Base-by-base conservation (phyloP, 2,888 invertebrate species). In the Thelaira solivaga region DNA sequence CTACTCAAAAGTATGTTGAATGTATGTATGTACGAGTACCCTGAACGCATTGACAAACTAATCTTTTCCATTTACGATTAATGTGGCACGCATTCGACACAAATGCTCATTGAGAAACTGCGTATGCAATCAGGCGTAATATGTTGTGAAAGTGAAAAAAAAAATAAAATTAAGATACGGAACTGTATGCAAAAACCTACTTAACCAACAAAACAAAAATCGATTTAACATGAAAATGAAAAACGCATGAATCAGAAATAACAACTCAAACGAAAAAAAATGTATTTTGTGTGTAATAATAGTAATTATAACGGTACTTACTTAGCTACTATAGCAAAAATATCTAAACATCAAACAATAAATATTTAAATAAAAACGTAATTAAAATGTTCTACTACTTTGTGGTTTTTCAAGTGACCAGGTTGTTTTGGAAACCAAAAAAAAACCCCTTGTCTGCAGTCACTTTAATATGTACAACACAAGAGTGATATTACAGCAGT, bases 371-470 rank as follows among this genome's bases (percentile, higher is more conserved):
- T 26, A 34, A 45, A 49, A 73, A 49, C 55, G 55, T 62, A 77
- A 77, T 73, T 73, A 62, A 47, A 62, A 80, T 73, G 69, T 76
- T 80, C 69, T 76, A 73, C 59, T 76, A 80, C 80, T 80, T 72
- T 76, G 76, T 74, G 80, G 80, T 55, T 76, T 62, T 61, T 69
- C 51, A 79, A 76, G 71, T 75, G 79, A 75, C 74, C 74, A 68
- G 41, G 24, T 24, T 31, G 11, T 39, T 53, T 13, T 2, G 11
- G n/a, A n/a, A n/a, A n/a, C n/a, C n/a, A n/a, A n/a, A n/a, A n/a
- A n/a, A 43, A 20, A 43, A 5, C 16, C 5, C 10, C n/a, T 3
- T 20, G 26, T 59, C 22, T 24, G 7, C 36, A 31, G 41, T 31
- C 65, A 65, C 73, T 65, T 39, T 24, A 57, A 65, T 39, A n/a